Evolutionary conservation across 2,113 vertebrate genomes (phyloP), one percentile per base, ranked within the genome.

Genomic region (Romanogobio albipinnatus): DNA sequence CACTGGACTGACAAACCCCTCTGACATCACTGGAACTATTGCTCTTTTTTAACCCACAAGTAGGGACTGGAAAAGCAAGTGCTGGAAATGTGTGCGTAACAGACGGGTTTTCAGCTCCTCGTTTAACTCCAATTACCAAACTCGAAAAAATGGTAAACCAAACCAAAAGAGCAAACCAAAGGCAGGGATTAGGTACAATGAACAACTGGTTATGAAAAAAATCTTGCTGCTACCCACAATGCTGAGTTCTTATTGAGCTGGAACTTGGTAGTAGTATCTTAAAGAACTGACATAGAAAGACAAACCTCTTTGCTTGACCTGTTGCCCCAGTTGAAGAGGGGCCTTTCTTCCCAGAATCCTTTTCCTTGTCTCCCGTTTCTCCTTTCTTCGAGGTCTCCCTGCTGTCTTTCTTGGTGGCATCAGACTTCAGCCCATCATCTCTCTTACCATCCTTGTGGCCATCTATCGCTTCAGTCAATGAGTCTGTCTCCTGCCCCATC

Each of bases 281-380:
- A 99, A 99, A 98, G 96, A 99, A 99, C 98, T 96, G 97, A 99
- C 98, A 99, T 99, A 99, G 97, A 99, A 99, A 99, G 97, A 99
- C 98, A 98, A 99, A 99, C 98, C 98, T 99, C 98, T 99, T 99
- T 97, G 96, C 98, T 99, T 98, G 98, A 97, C 97, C 97, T 96
- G 97, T 96, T 92, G 96, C 96, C 97, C 97, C 97, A 96, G 98
- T 94, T 96, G 98, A 94, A 91, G 96, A 98, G 96, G 96, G 96
- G 96, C 97, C 97, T 99, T 99, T 99, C 98, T 99, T 99, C 97
- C 96, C 97, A 97, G 96, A 96, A 96, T 99, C 98, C 96, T 98
- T 99, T 94, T 99, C 98, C 97, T 98, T 99, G 92, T 99, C 98
- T 98, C 96, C 97, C 93, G 94, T 95, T 96, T 99, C 97, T 92